A percentile compares a stretch with the other conserved stretches of the same genome.
Conservation (phyloP, 2,797 vertebrate species). For the Strix occidentalis region DNA sequence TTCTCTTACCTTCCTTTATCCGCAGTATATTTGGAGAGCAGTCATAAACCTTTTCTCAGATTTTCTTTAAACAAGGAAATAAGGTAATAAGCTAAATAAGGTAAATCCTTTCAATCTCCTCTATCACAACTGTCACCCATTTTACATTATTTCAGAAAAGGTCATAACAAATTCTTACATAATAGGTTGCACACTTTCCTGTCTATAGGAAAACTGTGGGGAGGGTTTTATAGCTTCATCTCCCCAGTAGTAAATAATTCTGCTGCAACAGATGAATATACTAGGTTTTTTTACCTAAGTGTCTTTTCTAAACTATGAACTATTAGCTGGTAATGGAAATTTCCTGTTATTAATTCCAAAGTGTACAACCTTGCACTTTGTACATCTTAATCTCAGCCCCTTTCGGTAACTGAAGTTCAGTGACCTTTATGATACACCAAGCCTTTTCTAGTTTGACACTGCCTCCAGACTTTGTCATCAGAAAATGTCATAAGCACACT, state of each 20-base stretch:
- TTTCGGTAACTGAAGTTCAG: slow-evolving; percentile 35
- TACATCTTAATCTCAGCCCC: neutral
- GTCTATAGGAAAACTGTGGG: neutral
- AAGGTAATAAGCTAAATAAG: neutral
- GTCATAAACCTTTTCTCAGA: neutral
- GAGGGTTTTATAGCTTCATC: neutral
- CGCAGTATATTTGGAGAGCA: neutral
- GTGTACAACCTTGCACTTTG: neutral
- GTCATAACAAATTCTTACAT: neutral
- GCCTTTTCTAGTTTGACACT: slow-evolving; percentile 24
- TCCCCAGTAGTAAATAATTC: neutral
- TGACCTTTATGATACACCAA: slow-evolving; percentile 21
- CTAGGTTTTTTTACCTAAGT: neutral
- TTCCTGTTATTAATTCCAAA: neutral
- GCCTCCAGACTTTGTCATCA: slow-evolving; percentile 43
- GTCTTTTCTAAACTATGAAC: neutral
- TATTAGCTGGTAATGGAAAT: neutral
- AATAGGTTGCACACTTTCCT: neutral
- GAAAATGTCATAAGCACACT: slow-evolving; percentile 54
- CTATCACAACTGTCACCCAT: neutral
- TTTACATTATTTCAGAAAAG: neutral
- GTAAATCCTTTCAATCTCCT: neutral
- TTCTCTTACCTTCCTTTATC: neutral
- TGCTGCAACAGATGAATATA: neutral
- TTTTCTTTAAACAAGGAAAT: neutral